phyloP scores from a whole-genome alignment of 2,888 invertebrate species.

The Phyto melanocephala region DNA sequence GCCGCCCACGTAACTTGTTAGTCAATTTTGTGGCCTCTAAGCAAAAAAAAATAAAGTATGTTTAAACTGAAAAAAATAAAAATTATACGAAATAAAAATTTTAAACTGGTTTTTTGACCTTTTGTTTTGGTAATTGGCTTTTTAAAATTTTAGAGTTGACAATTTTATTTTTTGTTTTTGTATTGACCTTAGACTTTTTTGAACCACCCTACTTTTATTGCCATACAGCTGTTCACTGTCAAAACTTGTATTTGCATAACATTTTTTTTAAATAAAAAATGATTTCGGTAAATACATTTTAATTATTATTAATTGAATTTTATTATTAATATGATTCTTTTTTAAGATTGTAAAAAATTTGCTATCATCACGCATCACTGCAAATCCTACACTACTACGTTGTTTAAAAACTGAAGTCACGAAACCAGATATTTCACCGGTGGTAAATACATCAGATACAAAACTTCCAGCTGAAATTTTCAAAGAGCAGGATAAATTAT shows the following conservation, averaged over 20 bases:
- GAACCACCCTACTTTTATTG: not conserved
- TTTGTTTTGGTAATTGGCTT: too few relatives aligned
- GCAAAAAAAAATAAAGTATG: too few relatives aligned
- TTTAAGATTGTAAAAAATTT: slow-evolving; percentile 59
- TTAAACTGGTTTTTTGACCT: too few relatives aligned
- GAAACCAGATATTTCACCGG: not conserved
- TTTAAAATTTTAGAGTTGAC: too few relatives aligned
- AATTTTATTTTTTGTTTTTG: too few relatives aligned
- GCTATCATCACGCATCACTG: slow-evolving; percentile 19
- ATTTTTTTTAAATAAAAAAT: slow-evolving; percentile 26
- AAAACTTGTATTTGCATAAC: slow-evolving; percentile 61
- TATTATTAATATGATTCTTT: not conserved
- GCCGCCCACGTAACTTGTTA: too few relatives aligned
- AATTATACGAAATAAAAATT: too few relatives aligned
- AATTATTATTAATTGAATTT: not conserved
- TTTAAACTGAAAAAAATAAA: too few relatives aligned
- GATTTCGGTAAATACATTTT: slow-evolving; percentile 38
- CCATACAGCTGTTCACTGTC: slow-evolving; percentile 46
- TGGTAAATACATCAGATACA: not conserved
- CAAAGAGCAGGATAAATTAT: slow-evolving; percentile 85
- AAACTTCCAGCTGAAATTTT: not conserved
- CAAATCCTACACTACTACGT: slow-evolving; percentile 24
- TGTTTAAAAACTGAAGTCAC: slow-evolving; percentile 42
- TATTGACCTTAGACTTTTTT: too few relatives aligned
- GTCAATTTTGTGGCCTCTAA: too few relatives aligned